Conservation (phyloP, 2,888 invertebrate genomes). For the Scotopteryx bipunctaria region DNA sequence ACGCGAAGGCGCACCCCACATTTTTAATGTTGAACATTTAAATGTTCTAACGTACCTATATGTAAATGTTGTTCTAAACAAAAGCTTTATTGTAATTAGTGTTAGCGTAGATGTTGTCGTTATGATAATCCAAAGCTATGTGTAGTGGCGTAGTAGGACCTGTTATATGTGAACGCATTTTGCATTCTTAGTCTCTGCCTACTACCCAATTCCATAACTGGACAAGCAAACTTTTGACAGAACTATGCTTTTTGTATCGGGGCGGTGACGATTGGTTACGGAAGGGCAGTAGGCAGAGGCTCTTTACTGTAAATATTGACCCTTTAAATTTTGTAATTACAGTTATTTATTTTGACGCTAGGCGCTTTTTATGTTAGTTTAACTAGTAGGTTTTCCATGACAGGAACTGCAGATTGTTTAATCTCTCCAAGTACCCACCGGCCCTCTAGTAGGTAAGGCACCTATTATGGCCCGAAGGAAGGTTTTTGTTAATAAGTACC, state of each 20-base stretch:
- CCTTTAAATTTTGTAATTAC: conserved; percentile 62
- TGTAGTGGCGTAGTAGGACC: conserved; percentile 70
- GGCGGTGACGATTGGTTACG: too few species aligned
- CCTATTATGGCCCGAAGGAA: too few species aligned
- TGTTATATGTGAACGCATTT: conserved; percentile 57
- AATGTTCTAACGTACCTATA: conserved; percentile 67
- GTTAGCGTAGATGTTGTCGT: conserved; percentile 70
- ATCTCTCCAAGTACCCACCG: background rate
- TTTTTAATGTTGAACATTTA: conserved; percentile 58
- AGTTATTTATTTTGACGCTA: conserved; percentile 76
- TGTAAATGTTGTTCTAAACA: conserved; percentile 77
- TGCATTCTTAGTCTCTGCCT: conserved; percentile 56
- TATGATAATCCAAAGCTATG: conserved; percentile 77
- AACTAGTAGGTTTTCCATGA: conserved; percentile 68
- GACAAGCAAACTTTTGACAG: too few species aligned
- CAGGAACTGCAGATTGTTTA: conserved; percentile 55
- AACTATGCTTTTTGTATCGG: too few species aligned
- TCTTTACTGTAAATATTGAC: conserved; percentile 69
- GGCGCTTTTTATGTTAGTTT: conserved; percentile 68
- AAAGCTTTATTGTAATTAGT: conserved; percentile 82
- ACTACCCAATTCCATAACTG: too few species aligned
- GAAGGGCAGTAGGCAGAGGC: too few species aligned
- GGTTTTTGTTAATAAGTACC: background rate
- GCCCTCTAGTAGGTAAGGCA: background rate
- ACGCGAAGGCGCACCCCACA: conserved; percentile 51